Evolutionary conservation across 2,797 vertebrate species (phyloP), one percentile per base, ranked within the genome.

Genomic region (Dipus sagitta): DNA sequence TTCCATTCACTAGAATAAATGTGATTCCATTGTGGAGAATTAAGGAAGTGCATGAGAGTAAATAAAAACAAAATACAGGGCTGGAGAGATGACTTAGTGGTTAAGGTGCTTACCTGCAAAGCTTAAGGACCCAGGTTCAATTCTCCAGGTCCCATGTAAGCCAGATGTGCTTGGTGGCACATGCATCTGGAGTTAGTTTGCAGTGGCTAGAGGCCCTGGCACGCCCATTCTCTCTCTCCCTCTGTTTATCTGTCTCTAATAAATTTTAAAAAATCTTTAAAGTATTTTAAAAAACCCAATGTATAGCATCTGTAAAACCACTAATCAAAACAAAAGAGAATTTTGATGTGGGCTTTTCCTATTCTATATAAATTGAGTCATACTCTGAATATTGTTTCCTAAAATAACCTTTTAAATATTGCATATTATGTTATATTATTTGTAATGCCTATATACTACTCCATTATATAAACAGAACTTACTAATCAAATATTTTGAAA

Each of bases 401-500:
- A 85, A 93, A 88, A 2, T 34, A 71, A 54, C 58, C 65, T 85
- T 12, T 90, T 90, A 38, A 47, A 14, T 78, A 79, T 60, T 80
- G 80, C 80, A 6, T 17, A 76, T 81, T 82, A 32, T 68, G 77
- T 47, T 77, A 77, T 2, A 52, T 20, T 14, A 88, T 47, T 82
- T 42, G 32, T 85, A 54, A 60, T 68, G 14, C 60, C 23, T 80
- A 2, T 30, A 30, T 68, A n/a, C 0, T 34, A 60, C 68, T 80
- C 34, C 26, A 81, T 67, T 90, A 17, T 12, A 58, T 58, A 90
- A 34, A 65, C 23, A 78, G 68, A 67, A 24, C 38, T 80, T 67
- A 72, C 86, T 80, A 80, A 28, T 47, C 80, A 90, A 74, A 47
- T 47, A 64, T 38, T 62, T 82, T 68, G 70, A 68, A 77, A 71